A percentile compares a stretch with the other conserved stretches of the same genome.
Conservation (phyloP, 2,888 invertebrate species). For the Dasysyrphus tricinctus region DNA sequence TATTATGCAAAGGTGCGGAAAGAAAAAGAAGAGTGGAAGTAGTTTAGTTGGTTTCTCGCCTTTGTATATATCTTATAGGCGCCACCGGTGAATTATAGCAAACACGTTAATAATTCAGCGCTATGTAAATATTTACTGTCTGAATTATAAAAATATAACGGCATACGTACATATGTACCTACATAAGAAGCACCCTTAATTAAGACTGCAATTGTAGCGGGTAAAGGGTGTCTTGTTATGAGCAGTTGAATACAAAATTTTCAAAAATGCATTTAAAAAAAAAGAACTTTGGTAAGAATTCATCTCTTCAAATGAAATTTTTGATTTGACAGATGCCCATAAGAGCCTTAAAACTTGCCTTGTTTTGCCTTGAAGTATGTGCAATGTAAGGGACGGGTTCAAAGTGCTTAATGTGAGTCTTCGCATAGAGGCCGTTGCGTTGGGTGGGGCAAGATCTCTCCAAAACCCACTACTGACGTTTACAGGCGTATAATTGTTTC, state of each 20-base stretch:
- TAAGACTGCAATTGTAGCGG: background rate
- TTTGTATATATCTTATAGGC: constrained; percentile 31
- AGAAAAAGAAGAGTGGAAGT: constrained; percentile 6
- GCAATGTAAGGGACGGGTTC: too few relatives aligned
- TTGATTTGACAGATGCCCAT: too few relatives aligned
- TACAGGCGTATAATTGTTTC: too few relatives aligned
- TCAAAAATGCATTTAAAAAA: too few relatives aligned
- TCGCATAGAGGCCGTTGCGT: too few relatives aligned
- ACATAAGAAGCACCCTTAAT: constrained; percentile 13
- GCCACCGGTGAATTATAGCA: constrained; percentile 37
- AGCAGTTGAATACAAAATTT: background rate
- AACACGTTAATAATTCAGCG: constrained; percentile 40
- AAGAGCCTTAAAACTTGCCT: background rate
- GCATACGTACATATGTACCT: background rate
- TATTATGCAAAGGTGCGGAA: constrained; percentile 26
- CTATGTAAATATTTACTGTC: constrained; percentile 37
- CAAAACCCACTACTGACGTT: too few relatives aligned
- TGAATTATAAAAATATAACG: background rate
- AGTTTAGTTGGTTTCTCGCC: constrained; percentile 29
- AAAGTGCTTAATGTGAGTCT: too few relatives aligned
- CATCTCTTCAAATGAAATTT: too few relatives aligned
- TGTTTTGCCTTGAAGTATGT: too few relatives aligned
- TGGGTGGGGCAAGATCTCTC: too few relatives aligned
- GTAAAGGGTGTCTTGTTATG: constrained; percentile 24
- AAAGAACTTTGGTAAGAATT: too few relatives aligned